Percentiles rank a stretch among this genome's conserved stretches.
Evolutionary conservation across 2,888 invertebrate genomes (phyloP).

Genomic region (Dendrolimus pini): DNA sequence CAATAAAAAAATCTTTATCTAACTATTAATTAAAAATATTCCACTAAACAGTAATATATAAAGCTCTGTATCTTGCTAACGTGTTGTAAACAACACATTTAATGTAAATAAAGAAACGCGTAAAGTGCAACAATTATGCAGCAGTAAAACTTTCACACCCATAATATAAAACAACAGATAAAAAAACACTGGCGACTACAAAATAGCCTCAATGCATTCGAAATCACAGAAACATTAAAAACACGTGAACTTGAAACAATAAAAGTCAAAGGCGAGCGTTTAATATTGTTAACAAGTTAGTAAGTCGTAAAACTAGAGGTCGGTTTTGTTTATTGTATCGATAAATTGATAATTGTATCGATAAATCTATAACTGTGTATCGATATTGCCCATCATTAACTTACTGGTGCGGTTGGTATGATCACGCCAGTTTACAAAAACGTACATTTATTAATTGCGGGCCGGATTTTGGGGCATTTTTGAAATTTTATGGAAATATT

Average conservation of each 20-base stretch:
- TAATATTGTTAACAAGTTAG: not conserved
- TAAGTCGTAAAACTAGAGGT: not conserved
- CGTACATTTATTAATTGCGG: constrained; percentile 17
- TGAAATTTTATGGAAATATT: not conserved
- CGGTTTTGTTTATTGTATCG: not conserved
- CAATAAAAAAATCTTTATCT: too few relatives aligned
- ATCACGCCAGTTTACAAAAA: constrained; percentile 25
- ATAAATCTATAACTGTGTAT: constrained; percentile 5
- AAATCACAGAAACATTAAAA: not conserved
- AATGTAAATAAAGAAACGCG: too few relatives aligned
- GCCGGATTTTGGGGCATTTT: constrained; percentile 16
- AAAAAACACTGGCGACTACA: not conserved
- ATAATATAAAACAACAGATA: not conserved
- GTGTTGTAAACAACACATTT: too few relatives aligned
- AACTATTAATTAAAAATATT: too few relatives aligned
- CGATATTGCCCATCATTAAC: constrained; percentile 12
- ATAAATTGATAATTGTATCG: not conserved
- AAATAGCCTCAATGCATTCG: not conserved
- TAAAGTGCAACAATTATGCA: not conserved
- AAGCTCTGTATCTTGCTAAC: too few relatives aligned
- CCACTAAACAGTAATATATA: too few relatives aligned
- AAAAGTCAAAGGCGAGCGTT: not conserved
- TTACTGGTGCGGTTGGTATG: constrained; percentile 3
- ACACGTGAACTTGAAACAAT: not conserved
- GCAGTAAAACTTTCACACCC: not conserved